Conservation (phyloP, 2,113 vertebrate genomes). For the Riparia riparia region DNA sequence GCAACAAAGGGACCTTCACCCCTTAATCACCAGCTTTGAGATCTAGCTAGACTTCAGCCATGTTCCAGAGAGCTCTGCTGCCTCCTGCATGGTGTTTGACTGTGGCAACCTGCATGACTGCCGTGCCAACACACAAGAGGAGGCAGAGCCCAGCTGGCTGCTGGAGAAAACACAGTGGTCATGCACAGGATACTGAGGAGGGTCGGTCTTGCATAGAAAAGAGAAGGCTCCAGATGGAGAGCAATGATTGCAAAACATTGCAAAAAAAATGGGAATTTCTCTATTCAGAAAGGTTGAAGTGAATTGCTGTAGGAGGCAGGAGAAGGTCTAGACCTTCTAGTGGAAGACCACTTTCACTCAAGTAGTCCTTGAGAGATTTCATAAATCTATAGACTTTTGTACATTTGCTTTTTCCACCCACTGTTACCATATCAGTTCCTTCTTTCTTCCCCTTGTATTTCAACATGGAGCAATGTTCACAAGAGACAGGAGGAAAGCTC, state of each 20-base stretch:
- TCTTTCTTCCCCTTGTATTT: background rate
- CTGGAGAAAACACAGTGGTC: background rate
- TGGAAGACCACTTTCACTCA: background rate
- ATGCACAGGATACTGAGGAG: background rate
- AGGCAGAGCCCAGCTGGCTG: background rate
- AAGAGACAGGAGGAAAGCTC: background rate
- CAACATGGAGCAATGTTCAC: background rate
- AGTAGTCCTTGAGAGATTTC: background rate
- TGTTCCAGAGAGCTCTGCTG: background rate
- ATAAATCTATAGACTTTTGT: background rate
- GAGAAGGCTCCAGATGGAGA: background rate
- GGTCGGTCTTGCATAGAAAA: background rate
- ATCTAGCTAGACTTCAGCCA: background rate
- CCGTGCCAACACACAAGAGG: fast-evolving
- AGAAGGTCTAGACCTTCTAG: background rate
- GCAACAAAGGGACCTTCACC: background rate
- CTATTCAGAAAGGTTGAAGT: background rate
- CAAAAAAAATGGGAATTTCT: background rate
- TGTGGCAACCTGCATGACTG: background rate
- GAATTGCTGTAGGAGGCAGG: background rate
- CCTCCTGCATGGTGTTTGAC: background rate
- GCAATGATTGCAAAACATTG: background rate
- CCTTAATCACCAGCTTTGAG: background rate
- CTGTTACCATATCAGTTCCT: background rate
- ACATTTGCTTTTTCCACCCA: background rate